phyloP scores from a whole-genome alignment of 2,888 invertebrate genomes.

The Muscina levida region DNA sequence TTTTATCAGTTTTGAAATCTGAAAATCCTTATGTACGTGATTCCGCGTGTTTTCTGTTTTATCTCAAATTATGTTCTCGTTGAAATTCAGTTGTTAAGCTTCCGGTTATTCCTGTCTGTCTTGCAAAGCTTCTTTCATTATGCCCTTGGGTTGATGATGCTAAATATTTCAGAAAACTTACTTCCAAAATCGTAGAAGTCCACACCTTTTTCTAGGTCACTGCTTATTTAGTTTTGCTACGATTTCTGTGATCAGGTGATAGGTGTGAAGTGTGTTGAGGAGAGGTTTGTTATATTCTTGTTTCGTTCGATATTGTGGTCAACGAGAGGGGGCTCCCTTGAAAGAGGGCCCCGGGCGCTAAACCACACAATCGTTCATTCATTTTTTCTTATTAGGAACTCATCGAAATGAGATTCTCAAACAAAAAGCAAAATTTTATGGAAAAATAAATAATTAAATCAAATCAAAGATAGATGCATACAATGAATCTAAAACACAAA shows the following conservation, averaged over 20 bases:
- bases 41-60: slow-evolving; percentile 8
- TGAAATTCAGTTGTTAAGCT: slow-evolving; percentile 11
- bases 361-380: slow-evolving; percentile 20
- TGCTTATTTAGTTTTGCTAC: slow-evolving; percentile 23
- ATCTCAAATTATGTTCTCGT: not conserved
- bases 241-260: slow-evolving; percentile 31
- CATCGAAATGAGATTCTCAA: slow-evolving; percentile 32
- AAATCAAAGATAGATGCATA: slow-evolving; percentile 43
- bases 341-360: slow-evolving; percentile 1
- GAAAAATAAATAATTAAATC: slow-evolving; percentile 51
- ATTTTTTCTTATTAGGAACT: slow-evolving; percentile 36
- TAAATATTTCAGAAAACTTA: slow-evolving; percentile 60
- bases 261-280: slow-evolving; percentile 47
- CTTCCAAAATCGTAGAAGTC: slow-evolving; percentile 37
- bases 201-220: slow-evolving; percentile 38
- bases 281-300: slow-evolving; percentile 18
- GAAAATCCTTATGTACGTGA: no score
- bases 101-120: slow-evolving; percentile 30
- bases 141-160: slow-evolving; percentile 48
- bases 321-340: slow-evolving; percentile 27
- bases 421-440: slow-evolving; percentile 53
- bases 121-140: slow-evolving; percentile 33
- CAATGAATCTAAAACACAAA: slow-evolving; percentile 43
- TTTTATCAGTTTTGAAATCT: no score
- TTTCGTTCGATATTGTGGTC: slow-evolving; percentile 11